Evolutionary conservation across 2,113 vertebrate genomes (phyloP), one percentile per base, ranked within the genome.

Genomic region (Channa maculata): DNA sequence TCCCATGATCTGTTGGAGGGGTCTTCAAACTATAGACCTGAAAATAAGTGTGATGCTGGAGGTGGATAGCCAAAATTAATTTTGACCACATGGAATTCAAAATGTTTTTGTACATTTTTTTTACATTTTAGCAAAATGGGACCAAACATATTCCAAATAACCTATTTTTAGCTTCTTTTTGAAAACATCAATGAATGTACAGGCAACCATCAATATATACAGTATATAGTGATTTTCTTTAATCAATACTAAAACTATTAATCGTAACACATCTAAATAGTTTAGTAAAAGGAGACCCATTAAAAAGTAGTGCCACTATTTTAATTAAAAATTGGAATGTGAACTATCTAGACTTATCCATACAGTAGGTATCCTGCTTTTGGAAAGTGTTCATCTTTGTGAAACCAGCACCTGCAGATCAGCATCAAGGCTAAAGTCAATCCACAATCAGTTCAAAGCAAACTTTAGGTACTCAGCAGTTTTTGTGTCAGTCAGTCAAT

Each of bases 361-460:
- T 7, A 41, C 39, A 49, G 59, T 5, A 10, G 11, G 13, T 38
- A 52, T 0, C 0, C 13, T 34, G 11, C 48, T 14, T 54, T 39
- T 38, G 24, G 10, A 52, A 11, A 15, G 46, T 34, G 34, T 52
- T 57, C 11, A 65, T 85, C 76, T 83, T 78, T 83, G 77, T 86
- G 84, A 69, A 80, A 86, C 72, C 87, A 86, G 75, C 68, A 41
- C 14, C 73, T 60, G 45, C 44, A 62, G 44, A 39, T 62, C 71
- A 55, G 41, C 1, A 13, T 53, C 55, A 71, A 73, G 64, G 64
- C 44, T 60, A 34, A 78, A 64, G 44, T 85, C 79, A 78, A 61
- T 37, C 58, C 86, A 88, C 69, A 79, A 79, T 80, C 83, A 83
- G 68, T 68, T 67, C 37, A 73, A 54, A 15, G 3, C 39, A 39